Conservation (phyloP, 2,113 vertebrate species). For the Bufo gargarizans region DNA sequence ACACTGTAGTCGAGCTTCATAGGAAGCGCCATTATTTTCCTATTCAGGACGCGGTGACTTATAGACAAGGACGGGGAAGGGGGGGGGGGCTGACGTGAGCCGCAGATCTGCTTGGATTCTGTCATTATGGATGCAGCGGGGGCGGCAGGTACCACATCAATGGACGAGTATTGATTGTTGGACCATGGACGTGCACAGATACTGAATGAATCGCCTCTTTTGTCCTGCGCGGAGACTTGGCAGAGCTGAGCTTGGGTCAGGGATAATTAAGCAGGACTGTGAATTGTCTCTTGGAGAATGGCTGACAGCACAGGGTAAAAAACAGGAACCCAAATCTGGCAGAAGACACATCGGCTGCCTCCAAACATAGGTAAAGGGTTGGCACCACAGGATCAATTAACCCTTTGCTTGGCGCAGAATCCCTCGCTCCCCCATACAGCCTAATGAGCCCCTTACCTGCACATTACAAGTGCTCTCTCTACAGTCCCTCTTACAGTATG, state of each 20-base stretch:
- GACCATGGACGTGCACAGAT: not conserved
- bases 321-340: not conserved
- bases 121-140: not conserved
- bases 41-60: conserved; percentile 3
- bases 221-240: not conserved
- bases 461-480: not conserved
- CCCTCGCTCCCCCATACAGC: too few relatives aligned
- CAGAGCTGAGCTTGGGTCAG: not conserved
- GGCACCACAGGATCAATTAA: not conserved
- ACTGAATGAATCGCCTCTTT: not conserved
- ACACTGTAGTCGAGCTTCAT: not conserved
- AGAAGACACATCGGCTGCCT: not conserved
- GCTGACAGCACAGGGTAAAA: not conserved
- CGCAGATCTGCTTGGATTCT: too few relatives aligned
- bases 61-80: not conserved
- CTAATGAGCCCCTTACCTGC: not conserved
- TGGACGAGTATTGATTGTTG: not conserved
- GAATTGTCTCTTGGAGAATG: not conserved
- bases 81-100: not conserved
- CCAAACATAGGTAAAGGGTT: not conserved
- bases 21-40: not conserved
- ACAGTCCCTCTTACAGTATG: too few relatives aligned
- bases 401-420: too few relatives aligned
- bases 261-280: not conserved
- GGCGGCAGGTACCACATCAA: not conserved